phyloP scores from a whole-genome alignment of 2,888 invertebrate genomes.

The Dryobotodes eremita region DNA sequence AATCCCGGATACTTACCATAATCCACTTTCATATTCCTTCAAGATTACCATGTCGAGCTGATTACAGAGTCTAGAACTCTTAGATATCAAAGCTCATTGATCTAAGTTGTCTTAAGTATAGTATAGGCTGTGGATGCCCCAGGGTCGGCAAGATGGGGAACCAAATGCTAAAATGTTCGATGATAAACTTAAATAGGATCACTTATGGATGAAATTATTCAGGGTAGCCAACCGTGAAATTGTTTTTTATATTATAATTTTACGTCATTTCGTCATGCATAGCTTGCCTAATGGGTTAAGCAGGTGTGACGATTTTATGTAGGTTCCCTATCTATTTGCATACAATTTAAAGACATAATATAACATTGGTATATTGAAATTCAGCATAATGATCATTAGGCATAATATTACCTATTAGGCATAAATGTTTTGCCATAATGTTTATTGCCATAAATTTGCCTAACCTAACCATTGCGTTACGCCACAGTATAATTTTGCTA shows the following conservation, averaged over 20 bases:
- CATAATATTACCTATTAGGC: no score
- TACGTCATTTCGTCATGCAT: conserved; percentile 36
- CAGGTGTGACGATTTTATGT: conserved; percentile 22
- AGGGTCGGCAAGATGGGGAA: conserved; percentile 27
- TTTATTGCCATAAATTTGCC: no score
- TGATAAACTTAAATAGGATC: conserved; percentile 11
- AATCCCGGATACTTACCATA: conserved; percentile 12
- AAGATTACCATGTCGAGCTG: conserved; percentile 23
- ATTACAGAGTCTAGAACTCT: conserved; percentile 43
- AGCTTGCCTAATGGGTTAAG: conserved; percentile 18
- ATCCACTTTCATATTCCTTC: conserved; percentile 39
- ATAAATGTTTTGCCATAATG: no score
- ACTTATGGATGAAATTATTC: conserved; percentile 16
- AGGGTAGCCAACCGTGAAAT: conserved; percentile 40
- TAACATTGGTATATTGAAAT: no score
- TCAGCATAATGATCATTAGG: no score
- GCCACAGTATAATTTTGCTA: no score
- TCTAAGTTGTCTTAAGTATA: conserved; percentile 48
- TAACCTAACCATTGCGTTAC: no score
- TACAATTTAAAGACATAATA: no score
- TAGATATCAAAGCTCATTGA: conserved; percentile 40
- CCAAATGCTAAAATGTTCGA: not conserved
- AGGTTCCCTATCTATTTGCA: no score
- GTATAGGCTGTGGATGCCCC: conserved; percentile 8
- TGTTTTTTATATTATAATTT: conserved; percentile 32